Evolutionary conservation across 2,113 vertebrate species (phyloP).

Genomic region (Athene cunicularia): DNA sequence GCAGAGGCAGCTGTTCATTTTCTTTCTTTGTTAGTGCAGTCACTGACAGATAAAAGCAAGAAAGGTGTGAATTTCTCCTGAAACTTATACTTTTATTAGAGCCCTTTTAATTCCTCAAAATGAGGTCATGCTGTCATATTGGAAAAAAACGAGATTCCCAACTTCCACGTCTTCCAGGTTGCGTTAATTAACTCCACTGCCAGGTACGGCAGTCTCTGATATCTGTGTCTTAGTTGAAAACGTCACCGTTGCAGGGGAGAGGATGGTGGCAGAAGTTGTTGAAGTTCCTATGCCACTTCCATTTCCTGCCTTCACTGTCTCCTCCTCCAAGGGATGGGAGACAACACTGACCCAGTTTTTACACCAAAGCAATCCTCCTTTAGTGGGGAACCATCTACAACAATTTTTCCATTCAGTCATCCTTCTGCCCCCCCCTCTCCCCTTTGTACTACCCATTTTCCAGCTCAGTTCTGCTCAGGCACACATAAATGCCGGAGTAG

Average conservation of each 20-base stretch:
- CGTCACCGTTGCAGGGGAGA: not conserved
- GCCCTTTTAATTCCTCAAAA: conserved; percentile 7
- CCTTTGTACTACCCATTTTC: not conserved
- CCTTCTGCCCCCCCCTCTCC: rapidly evolving
- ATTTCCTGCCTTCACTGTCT: not conserved
- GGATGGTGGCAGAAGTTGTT: not conserved
- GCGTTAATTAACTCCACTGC: conserved; percentile 16
- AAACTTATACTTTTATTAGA: not conserved
- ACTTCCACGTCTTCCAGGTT: not conserved
- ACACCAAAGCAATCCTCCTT: not conserved
- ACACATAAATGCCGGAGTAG: rapidly evolving
- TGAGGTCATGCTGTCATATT: not conserved
- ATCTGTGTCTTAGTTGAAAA: not conserved
- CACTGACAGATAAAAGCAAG: conserved; percentile 3
- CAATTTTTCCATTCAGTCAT: not conserved
- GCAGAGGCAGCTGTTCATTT: not conserved
- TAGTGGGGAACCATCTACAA: not conserved
- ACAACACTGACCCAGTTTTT: not conserved
- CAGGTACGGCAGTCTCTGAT: not conserved
- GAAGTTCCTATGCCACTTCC: not conserved
- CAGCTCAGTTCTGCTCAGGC: not conserved
- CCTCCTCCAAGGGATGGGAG: not conserved
- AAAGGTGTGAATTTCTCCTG: not conserved
- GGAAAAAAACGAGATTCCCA: not conserved
- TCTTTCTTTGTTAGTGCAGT: not conserved